Evolutionary conservation across 2,113 vertebrate genomes (phyloP).

Genomic region (Spermophilus dauricus): DNA sequence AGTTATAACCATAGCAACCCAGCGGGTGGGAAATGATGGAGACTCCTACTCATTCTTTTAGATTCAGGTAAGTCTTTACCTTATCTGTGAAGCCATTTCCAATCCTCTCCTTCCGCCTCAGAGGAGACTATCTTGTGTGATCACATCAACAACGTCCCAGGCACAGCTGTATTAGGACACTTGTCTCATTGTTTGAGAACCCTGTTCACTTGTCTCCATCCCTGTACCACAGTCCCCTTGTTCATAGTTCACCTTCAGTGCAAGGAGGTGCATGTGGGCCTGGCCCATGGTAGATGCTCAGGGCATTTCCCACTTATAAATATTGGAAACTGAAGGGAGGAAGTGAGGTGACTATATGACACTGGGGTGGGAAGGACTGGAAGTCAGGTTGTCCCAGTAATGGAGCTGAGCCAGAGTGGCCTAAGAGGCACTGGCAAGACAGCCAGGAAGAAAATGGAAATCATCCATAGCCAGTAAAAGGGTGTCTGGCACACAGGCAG

Average conservation of each 20-base stretch:
- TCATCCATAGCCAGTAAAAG: background rate
- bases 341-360: no score
- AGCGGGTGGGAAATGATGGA: constrained; percentile 23
- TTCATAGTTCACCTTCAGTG: background rate
- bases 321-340: background rate
- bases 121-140: background rate
- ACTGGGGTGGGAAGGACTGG: fast-evolving
- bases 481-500: background rate
- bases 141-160: fast-evolving
- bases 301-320: background rate
- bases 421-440: background rate
- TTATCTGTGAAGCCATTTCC: background rate
- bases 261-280: no score
- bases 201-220: background rate
- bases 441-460: background rate
- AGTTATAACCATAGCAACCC: constrained; percentile 64
- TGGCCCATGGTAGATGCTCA: background rate
- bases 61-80: constrained; percentile 46
- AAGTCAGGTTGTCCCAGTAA: background rate
- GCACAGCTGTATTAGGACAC: background rate
- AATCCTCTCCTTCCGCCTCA: background rate
- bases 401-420: background rate
- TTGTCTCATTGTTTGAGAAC: background rate
- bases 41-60: constrained; percentile 52
- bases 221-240: background rate